phyloP scores from a whole-genome alignment of 2,113 vertebrate genomes.

The Garra rufa region DNA sequence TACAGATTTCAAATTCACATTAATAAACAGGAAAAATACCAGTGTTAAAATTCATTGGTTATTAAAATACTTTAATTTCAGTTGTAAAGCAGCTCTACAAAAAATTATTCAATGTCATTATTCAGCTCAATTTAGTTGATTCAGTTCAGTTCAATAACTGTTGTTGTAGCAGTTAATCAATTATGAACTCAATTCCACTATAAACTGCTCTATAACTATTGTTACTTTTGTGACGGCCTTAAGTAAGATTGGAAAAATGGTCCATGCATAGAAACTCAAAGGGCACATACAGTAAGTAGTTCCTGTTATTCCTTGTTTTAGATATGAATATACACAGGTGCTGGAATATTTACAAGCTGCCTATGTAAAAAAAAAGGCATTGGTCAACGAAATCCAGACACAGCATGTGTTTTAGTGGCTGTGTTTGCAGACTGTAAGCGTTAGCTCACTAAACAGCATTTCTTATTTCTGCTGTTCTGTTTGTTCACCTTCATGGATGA shows the following conservation, averaged over 20 bases:
- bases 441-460: slow-evolving; percentile 1
- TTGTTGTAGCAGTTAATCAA: neutral
- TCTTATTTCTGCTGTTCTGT: slow-evolving; percentile 18
- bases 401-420: neutral
- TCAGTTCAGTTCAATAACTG: neutral
- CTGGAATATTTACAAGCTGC: neutral
- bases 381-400: slow-evolving; percentile 3
- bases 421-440: neutral
- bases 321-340: neutral
- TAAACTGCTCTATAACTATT: neutral
- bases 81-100: neutral
- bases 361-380: neutral
- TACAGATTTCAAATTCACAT: neutral
- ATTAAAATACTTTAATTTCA: neutral
- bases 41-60: neutral
- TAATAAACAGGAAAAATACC: neutral
- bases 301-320: neutral
- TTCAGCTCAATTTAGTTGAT: neutral
- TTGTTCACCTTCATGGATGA: slow-evolving; percentile 7
- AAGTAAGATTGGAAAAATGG: neutral
- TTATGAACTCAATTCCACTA: neutral
- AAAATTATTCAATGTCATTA: neutral
- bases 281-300: neutral
- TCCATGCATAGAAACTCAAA: neutral
- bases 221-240: neutral